Evolutionary conservation across 2,888 invertebrate species (phyloP), one percentile per base, ranked within the genome.

Genomic region (Euclidia mi): DNA sequence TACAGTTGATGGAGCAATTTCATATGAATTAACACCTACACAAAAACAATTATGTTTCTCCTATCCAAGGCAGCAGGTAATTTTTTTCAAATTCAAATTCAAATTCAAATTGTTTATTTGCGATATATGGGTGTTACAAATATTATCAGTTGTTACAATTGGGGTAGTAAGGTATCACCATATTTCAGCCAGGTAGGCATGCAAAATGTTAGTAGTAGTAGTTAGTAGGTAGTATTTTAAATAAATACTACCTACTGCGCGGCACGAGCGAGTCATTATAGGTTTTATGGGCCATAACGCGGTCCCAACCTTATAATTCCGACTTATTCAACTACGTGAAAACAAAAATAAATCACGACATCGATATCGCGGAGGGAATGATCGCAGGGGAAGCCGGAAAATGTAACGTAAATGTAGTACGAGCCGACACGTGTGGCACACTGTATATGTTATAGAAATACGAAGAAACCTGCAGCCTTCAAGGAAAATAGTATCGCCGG

Each of bases 291-390:
- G 65, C 84, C 73, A 86, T 88, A 85, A 88, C 81, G 82, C 72
- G 77, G 72, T 72, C 78, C 76, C 81, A 75, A 80, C 83, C 85
- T 87, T 86, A 87, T 86, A 87, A 87, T 87, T 83, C 81, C 74
- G 72, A 76, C 81, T 82, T 81, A 81, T 81, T 79, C 76, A 74
- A 78, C 77, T 73, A 79, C 79, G 81, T 84, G 80, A 84, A 88
- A 87, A 83, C 84, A 83, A 81, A 82, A 83, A 85, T 88, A 88
- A 86, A 88, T 87, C 85, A 85, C 76, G 64, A 50, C 64, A 77
- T 83, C 85, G 84, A 85, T 82, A 74, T 69, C 59, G 63, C 56
- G 72, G 50, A 59, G 71, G 56, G 60, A 53, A 63, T 64, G 55
- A 67, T 65, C 48, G 78, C 41, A 43, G 62, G 69, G 65, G 59